A percentile compares a stretch with the other conserved stretches of the same genome.
These are phyloP conservation scores for Drosophila oshimai DNA, from an alignment of 1,140 invertebrate species.

Conservation along the genomic window DNA sequence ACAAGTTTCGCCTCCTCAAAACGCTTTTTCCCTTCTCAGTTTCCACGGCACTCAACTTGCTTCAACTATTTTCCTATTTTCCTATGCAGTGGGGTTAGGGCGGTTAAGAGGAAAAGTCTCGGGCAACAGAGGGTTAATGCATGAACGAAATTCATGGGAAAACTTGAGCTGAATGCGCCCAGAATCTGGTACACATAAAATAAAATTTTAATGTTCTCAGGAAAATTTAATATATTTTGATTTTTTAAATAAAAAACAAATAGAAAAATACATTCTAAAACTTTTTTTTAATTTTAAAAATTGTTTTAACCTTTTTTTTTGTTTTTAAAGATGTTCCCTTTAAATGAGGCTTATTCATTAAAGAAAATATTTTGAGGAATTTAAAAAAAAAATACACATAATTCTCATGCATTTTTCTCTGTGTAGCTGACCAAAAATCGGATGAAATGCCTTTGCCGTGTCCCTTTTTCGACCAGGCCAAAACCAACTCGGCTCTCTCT, in stretches of 20 bases:
- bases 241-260: too few species aligned
- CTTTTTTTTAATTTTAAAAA: too few species aligned
- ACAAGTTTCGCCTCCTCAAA: constrained; percentile 62
- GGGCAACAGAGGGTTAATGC: constrained; percentile 52
- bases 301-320: too few species aligned
- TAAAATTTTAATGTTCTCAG: too few species aligned
- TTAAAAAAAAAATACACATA: too few species aligned
- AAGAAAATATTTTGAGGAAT: too few species aligned
- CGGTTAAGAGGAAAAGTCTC: constrained; percentile 10
- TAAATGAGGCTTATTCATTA: too few species aligned
- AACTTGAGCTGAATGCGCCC: constrained; percentile 60
- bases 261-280: too few species aligned
- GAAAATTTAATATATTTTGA: background rate
- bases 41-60: constrained; percentile 23
- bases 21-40: constrained; percentile 7
- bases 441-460: constrained; percentile 69
- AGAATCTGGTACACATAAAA: constrained; percentile 8
- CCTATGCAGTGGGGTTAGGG: constrained; percentile 7
- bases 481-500: constrained; percentile 16
- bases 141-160: constrained; percentile 76
- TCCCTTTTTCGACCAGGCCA: constrained; percentile 62
- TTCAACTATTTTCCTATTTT: constrained; percentile 76
- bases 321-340: too few species aligned
- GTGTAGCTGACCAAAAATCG: constrained; percentile 46
- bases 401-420: background rate